Base-by-base conservation (phyloP, 2,888 invertebrate genomes). In the Vanessa cardui region DNA sequence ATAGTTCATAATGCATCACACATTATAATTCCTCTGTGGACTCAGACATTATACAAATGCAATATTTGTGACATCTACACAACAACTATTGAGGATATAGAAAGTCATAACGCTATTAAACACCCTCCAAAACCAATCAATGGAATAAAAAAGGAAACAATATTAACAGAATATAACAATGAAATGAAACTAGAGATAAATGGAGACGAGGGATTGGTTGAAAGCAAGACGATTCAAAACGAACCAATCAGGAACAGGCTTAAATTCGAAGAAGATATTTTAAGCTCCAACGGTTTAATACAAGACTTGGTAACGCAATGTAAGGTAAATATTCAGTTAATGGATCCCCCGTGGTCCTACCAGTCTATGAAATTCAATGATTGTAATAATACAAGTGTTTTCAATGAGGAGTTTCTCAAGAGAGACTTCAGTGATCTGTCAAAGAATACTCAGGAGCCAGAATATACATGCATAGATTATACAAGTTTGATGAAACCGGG, bases 11-110 rank as follows among this genome's bases (percentile, higher is more conserved):
- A 72, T 49, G 59, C 73, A 62, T 64, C 72, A 60, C 75, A 75
- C 26, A 74, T 75, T 12, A 71, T 75, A n/a, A 75, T 75, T 68
- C 75, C 75, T 31, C 58, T 75, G 3, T 46, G 74, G 6, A 72
- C 65, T 31, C 71, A 69, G 59, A 66, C 64, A 4, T 16, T 66
- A 16, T n/a, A 65, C 0, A 39, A 50, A 45, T 75, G 75, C 18
- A 39, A 63, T 0, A 18, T 52, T 9, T 75, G 75, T 49, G 58
- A 59, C 1, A 21, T 16, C 4, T 58, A 63, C 31, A 72, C 66
- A 39, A 26, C 39, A 44, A 64, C 73, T 26, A 16, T 52, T 26
- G 58, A 68, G 0, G 68, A 69, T 8, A 58, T 73, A 1, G 16
- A 63, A 7, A 8, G n/a, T 16, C 75, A 75, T 26, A 45, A 44